phyloP scores from a whole-genome alignment of 1,140 invertebrate species.

The Leptopilina clavipes region DNA sequence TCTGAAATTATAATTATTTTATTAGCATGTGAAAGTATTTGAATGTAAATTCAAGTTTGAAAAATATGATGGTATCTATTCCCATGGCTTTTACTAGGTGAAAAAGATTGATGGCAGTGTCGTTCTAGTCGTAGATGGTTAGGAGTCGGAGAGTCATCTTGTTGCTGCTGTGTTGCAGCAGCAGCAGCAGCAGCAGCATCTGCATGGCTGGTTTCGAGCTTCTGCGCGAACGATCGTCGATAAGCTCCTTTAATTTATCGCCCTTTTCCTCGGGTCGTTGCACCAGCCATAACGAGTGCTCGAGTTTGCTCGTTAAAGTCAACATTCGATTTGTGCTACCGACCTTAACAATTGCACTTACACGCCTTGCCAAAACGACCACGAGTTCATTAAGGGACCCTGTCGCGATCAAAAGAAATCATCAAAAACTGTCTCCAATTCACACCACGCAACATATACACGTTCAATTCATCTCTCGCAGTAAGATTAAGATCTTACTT shows the following conservation, averaged over 20 bases:
- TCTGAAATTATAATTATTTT: not conserved
- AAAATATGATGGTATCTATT: conserved; percentile 31
- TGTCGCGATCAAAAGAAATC: conserved; percentile 16
- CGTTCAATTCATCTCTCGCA: not conserved
- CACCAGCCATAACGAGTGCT: conserved; percentile 58
- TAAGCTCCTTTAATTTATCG: conserved; percentile 71
- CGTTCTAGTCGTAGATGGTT: conserved; percentile 9
- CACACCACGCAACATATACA: not conserved
- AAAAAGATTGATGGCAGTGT: conserved; percentile 28
- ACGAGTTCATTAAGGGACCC: conserved; percentile 44
- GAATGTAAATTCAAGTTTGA: conserved; percentile 19
- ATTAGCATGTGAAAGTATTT: conserved; percentile 26
- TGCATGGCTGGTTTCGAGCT: conserved; percentile 56
- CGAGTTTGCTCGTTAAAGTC: conserved; percentile 61
- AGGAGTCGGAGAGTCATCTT: not conserved
- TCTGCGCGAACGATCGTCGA: conserved; percentile 66
- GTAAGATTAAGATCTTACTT: not conserved
- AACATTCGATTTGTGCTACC: conserved; percentile 62
- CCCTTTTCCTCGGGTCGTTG: conserved; percentile 64
- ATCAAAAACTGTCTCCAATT: conserved; percentile 20
- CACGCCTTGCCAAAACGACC: conserved; percentile 41
- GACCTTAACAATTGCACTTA: conserved; percentile 48
- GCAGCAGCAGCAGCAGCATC: conserved; percentile 49
- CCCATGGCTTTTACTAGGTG: conserved; percentile 11
- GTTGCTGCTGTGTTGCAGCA: conserved; percentile 37